phyloP scores from a whole-genome alignment of 1,140 invertebrate genomes.

The Pogonomyrmex californicus region DNA sequence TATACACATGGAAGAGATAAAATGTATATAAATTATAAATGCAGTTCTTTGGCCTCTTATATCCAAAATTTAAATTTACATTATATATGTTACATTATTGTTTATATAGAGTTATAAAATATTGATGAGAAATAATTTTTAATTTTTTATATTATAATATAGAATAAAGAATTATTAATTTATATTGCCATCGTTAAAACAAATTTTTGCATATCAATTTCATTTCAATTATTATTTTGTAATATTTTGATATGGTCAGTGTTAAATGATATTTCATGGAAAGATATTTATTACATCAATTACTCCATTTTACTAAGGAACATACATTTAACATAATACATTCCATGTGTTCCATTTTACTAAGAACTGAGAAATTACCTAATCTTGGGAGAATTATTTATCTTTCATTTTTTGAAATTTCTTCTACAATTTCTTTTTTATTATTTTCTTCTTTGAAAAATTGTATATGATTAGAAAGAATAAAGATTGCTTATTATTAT shows the following conservation, averaged over 20 bases:
- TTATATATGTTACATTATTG: background rate
- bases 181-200: slow-evolving; percentile 14
- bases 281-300: background rate
- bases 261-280: slow-evolving; percentile 38
- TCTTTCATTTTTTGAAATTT: background rate
- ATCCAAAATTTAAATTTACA: slow-evolving; percentile 29
- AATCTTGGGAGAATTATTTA: background rate
- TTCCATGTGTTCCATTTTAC: background rate
- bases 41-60: slow-evolving; percentile 83
- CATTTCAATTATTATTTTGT: background rate
- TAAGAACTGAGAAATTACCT: slow-evolving; percentile 1
- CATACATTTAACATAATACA: too few species aligned
- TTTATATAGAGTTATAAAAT: slow-evolving; percentile 18
- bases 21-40: slow-evolving; percentile 79
- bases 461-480: slow-evolving; percentile 28
- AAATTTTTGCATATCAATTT: slow-evolving; percentile 27
- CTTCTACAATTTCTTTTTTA: background rate
- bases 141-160: slow-evolving; percentile 1
- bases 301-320: too few species aligned
- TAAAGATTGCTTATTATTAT: slow-evolving; percentile 34
- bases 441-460: slow-evolving; percentile 14
- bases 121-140: slow-evolving; percentile 33
- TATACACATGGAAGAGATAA: slow-evolving; percentile 9
- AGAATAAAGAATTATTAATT: background rate
- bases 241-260: slow-evolving; percentile 27